Base-by-base conservation (phyloP, 2,113 vertebrate genomes). In the Camelus dromedarius region DNA sequence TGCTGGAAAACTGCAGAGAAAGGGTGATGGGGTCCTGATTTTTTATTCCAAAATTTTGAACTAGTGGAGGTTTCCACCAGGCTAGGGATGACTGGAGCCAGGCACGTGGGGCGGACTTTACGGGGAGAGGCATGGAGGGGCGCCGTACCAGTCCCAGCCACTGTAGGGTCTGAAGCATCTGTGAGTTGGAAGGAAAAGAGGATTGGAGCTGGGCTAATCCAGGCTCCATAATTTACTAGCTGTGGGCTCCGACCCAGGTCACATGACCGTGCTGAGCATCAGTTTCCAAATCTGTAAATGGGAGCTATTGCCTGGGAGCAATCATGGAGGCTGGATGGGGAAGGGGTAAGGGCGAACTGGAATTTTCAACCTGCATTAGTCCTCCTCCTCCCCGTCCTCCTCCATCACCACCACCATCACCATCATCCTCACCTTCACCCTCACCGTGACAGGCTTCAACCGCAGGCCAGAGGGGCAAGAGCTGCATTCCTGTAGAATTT, bases 261-360 rank as follows among this genome's bases (percentile, higher is more conserved):
- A 14, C 0, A 24, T 48, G 10, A 13, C 35, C 64, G 64, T 8
- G 3, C 64, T 12, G 13, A 82, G 35, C 62, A 86, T 73, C 22
- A 2, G 89, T 77, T 77, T 80, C 76, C 89, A 64, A 48, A 35
- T 69, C 77, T n/a, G 18, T 70, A 42, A 38, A 24, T 12, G 13
- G 69, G n/a, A 67, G 24, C 2, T 2, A 1, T 1, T 22, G 22
- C 69, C 58, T 38, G 10, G 30, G 16, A 70, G 46, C 48, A 1
- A 5, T 2, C 6, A 2, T 3, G 5, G n/a, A 62, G 90, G 18
- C 24, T 24, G 32, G 54, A 7, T 3, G 11, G 46, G 26, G 56
- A 52, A 11, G 5, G 22, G 14, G 32, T n/a, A n/a, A 0, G 3
- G 0, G 20, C 38, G 6, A 13, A 3, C 24, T 2, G 15, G 66